These are phyloP conservation scores for Heliocidaris erythrogramma DNA, from an alignment of 35 echinoderm and acorn worm species.

Conservation along the genomic window DNA sequence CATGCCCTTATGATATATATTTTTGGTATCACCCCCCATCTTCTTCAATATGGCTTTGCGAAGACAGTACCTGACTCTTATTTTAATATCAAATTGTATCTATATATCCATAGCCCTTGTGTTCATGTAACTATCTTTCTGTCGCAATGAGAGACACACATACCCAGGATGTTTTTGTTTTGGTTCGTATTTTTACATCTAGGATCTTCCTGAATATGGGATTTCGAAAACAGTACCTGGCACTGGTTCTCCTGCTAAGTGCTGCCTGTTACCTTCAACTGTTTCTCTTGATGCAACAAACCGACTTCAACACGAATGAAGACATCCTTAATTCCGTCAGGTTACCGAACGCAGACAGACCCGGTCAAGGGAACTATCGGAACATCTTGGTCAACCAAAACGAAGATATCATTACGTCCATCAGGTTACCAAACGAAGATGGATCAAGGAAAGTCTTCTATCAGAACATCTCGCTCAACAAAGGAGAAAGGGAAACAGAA, in stretches of 20 bases:
- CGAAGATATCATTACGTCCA: not conserved
- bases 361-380: not conserved
- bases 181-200: not conserved
- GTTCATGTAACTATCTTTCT: too few species aligned
- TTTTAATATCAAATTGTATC: too few species aligned
- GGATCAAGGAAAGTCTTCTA: not conserved
- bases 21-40: too few species aligned
- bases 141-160: too few species aligned
- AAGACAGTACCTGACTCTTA: too few species aligned
- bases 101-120: too few species aligned
- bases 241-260: not conserved
- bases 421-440: not conserved
- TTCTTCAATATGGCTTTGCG: too few species aligned
- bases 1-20: too few species aligned
- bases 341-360: not conserved
- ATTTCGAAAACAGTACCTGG: not conserved
- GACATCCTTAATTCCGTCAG: not conserved
- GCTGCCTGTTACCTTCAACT: not conserved
- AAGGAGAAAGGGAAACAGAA: not conserved
- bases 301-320: not conserved
- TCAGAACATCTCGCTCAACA: not conserved
- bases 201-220: not conserved
- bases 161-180: too few species aligned
- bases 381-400: not conserved
- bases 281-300: not conserved